A percentile compares a stretch with the other conserved stretches of the same genome.
phyloP scores from a whole-genome alignment of 2,113 vertebrate genomes.

The Jaculus jaculus region DNA sequence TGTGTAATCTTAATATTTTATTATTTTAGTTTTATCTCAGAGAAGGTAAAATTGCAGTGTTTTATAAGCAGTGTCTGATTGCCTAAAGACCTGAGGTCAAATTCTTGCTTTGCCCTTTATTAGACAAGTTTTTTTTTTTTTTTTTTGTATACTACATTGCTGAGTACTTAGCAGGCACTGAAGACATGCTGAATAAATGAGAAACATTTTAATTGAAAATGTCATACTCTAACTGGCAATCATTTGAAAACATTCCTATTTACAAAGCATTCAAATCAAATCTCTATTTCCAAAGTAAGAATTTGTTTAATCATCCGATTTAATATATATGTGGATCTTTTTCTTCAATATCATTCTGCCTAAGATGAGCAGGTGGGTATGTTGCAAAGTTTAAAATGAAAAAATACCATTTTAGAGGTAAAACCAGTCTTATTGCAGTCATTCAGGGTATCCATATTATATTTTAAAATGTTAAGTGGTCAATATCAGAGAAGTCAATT shows the following conservation, averaged over 20 bases:
- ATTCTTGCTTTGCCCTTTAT: neutral
- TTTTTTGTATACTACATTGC: neutral
- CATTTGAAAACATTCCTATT: neutral
- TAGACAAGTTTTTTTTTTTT: neutral
- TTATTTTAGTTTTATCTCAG: neutral
- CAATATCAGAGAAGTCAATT: slow-evolving; percentile 9
- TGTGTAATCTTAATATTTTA: neutral
- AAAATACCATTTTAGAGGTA: neutral
- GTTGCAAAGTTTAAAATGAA: slow-evolving; percentile 24
- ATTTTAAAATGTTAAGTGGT: neutral
- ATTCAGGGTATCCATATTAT: neutral
- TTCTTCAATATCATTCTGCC: neutral
- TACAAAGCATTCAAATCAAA: neutral
- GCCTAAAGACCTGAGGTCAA: slow-evolving; percentile 17
- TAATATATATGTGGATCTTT: neutral
- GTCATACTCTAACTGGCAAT: neutral
- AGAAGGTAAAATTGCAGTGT: slow-evolving; percentile 12
- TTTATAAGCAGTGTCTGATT: neutral
- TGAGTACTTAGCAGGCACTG: neutral
- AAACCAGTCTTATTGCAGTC: neutral
- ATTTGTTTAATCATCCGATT: neutral
- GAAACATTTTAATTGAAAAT: neutral
- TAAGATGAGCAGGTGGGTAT: neutral
- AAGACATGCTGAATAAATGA: slow-evolving; percentile 27
- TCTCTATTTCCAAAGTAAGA: slow-evolving; percentile 5